phyloP scores from a whole-genome alignment of 2,888 invertebrate genomes.

The Chrysolina haemoptera region DNA sequence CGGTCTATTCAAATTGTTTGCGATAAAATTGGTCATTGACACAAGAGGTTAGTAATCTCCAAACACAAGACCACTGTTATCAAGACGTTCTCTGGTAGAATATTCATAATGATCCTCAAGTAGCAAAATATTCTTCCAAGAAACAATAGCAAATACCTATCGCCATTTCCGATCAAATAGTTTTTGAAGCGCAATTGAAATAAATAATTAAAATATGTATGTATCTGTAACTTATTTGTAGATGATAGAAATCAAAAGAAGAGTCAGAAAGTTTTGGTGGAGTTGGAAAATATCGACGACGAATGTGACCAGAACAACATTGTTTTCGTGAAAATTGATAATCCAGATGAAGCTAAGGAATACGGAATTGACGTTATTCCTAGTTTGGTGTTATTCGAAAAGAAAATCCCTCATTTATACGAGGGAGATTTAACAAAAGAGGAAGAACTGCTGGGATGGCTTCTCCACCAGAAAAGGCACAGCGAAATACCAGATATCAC shows the following conservation, averaged over 20 bases:
- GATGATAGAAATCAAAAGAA: slow-evolving; percentile 94
- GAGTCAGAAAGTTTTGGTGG: slow-evolving; percentile 86
- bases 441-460: slow-evolving; percentile 91
- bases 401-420: slow-evolving; percentile 75
- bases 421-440: slow-evolving; percentile 87
- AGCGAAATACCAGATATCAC: slow-evolving; percentile 94
- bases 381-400: slow-evolving; percentile 83
- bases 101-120: too few relatives aligned
- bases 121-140: too few relatives aligned
- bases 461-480: slow-evolving; percentile 91
- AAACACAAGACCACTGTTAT: too few relatives aligned
- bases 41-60: too few relatives aligned
- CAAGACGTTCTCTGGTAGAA: too few relatives aligned
- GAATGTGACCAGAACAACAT: slow-evolving; percentile 94
- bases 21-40: too few relatives aligned
- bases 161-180: too few relatives aligned
- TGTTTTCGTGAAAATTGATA: slow-evolving; percentile 92
- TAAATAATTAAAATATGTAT: too few relatives aligned
- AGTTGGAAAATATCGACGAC: slow-evolving; percentile 93
- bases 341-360: slow-evolving; percentile 89
- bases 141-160: too few relatives aligned
- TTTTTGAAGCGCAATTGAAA: background rate
- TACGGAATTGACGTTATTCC: slow-evolving; percentile 90
- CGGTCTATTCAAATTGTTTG: too few relatives aligned
- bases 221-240: slow-evolving; percentile 67